Percentiles rank a stretch among this genome's conserved stretches.
phyloP scores from a whole-genome alignment of 2,113 vertebrate genomes.

The Nycticebus coucang region DNA sequence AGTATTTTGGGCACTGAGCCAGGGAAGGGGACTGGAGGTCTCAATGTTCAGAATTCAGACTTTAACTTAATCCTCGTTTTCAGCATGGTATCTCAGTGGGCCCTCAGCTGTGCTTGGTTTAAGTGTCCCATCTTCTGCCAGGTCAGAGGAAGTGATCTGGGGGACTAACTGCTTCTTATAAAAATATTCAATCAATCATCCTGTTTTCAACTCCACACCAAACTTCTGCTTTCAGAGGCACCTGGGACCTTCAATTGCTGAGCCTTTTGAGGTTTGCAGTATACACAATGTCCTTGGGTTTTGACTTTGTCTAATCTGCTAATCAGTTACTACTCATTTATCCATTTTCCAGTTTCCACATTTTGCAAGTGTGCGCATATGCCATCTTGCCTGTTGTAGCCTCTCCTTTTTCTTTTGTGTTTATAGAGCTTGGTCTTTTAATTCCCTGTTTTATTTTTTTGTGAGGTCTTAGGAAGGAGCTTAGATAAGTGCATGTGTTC shows the following conservation, averaged over 20 bases:
- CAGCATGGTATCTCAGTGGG: not conserved
- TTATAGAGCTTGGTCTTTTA: slow-evolving; percentile 37
- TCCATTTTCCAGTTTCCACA: slow-evolving; percentile 14
- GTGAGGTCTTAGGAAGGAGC: not conserved
- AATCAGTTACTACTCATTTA: slow-evolving; percentile 30
- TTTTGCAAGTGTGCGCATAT: not conserved
- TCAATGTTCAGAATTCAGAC: slow-evolving; percentile 40
- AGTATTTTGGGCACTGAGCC: slow-evolving; percentile 28
- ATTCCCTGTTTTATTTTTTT: slow-evolving; percentile 23
- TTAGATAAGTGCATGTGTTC: not conserved
- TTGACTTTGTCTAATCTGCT: slow-evolving; percentile 5
- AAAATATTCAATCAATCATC: slow-evolving; percentile 15
- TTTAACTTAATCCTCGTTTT: slow-evolving; percentile 13
- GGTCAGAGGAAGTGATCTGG: not conserved
- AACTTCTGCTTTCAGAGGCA: slow-evolving; percentile 23
- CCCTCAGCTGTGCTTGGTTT: not conserved
- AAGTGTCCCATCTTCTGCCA: not conserved
- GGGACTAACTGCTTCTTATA: slow-evolving; percentile 1
- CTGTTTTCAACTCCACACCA: not conserved
- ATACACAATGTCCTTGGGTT: not conserved
- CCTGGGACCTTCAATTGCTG: not conserved
- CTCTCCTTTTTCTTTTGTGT: slow-evolving; percentile 19
- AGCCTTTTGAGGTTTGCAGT: slow-evolving; percentile 9
- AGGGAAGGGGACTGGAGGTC: not conserved
- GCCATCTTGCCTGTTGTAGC: not conserved